Conservation (phyloP, 1,140 invertebrate species). For the Thrips palmi region DNA sequence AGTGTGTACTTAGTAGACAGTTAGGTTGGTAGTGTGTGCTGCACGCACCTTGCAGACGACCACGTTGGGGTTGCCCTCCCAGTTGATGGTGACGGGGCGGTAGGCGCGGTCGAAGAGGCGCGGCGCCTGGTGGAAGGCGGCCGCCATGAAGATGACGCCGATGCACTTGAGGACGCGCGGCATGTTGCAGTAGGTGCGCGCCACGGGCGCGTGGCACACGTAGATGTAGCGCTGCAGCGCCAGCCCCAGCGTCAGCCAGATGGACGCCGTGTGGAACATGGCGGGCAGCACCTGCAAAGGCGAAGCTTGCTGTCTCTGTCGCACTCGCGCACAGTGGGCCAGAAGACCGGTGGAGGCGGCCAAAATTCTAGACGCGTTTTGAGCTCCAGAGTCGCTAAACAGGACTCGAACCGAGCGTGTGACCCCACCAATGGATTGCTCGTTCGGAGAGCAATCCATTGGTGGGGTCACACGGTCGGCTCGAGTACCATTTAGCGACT, state of each 20-base stretch:
- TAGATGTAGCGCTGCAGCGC: conserved; percentile 83
- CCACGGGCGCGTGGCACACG: conserved; percentile 72
- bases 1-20: too few species aligned
- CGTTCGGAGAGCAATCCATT: too few species aligned
- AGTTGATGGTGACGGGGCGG: conserved; percentile 31
- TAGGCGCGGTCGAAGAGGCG: conserved; percentile 54
- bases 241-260: conserved; percentile 73
- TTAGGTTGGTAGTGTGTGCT: too few species aligned
- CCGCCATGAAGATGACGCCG: conserved; percentile 49
- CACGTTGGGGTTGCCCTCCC: conserved; percentile 36
- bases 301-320: too few species aligned
- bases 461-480: too few species aligned
- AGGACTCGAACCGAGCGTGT: too few species aligned
- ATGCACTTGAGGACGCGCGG: conserved; percentile 59
- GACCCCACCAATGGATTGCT: too few species aligned
- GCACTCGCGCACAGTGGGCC: too few species aligned
- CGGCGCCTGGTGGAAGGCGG: conserved; percentile 58
- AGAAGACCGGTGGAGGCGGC: too few species aligned
- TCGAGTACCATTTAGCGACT: too few species aligned
- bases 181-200: conserved; percentile 72
- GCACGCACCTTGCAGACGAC: conserved; percentile 19
- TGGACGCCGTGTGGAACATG: conserved; percentile 80
- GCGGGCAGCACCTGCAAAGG: too few species aligned
- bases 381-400: conserved; percentile 20
- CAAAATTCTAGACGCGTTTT: too few species aligned